Base-by-base conservation (phyloP, 2,888 invertebrate genomes). In the Ectemnius cavifrons region DNA sequence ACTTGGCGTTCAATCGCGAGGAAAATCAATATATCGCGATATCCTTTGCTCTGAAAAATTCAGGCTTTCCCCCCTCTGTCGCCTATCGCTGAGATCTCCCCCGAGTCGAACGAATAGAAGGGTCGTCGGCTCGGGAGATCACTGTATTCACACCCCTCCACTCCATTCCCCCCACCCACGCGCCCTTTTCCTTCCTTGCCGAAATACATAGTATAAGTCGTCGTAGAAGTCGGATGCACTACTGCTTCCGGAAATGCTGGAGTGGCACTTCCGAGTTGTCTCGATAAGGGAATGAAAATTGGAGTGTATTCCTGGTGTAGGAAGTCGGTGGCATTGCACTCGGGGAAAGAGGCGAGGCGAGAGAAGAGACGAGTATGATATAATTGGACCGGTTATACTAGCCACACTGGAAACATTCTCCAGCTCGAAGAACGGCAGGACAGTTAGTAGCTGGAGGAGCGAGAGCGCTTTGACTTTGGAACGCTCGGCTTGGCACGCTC, bases 351-450 rank as follows among this genome's bases (percentile, higher is more conserved):
- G 37, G 37, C 37, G 37, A 37, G 11, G 37, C 37, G 37, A 11
- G 8, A 6, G 11, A 11, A 6, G 37, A 11, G 6, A 1, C 78
- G 81, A 37, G 78, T 83, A 84, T 81, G 84, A 85, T 85, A 88
- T 86, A 87, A 87, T 87, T 88, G 87, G 87, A 89, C 88, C 85
- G 86, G 86, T 85, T 85, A 75, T 85, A 87, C 81, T 85, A 87
- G 63, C 86, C 85, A 73, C 74, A 60, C 80, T 61, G 65, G 80
- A 81, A 85, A 86, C 84, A 80, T 84, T 64, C 59, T 57, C 63
- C 73, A 27, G 57, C 37, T 28, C 62, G 2, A 56, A 58, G 69
- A 75, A 83, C 79, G 23, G 73, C 71, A 65, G 73, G 77, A 85
- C 77, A 81, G 87, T 82, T 85, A 85, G 83, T 87, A 84, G 49